Conservation (phyloP, 2,113 vertebrate species). For the Hemiscyllium ocellatum region DNA sequence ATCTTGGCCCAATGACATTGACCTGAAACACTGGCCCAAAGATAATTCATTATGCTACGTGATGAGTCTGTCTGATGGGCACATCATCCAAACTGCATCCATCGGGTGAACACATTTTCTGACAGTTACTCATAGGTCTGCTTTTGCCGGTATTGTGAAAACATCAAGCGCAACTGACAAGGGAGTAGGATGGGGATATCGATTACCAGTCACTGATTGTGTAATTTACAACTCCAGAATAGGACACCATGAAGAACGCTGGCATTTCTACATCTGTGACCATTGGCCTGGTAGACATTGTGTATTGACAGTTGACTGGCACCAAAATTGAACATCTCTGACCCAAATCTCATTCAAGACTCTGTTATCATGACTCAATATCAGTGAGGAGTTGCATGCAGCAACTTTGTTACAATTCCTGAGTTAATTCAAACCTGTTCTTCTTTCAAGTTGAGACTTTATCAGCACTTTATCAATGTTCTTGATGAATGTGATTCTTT, state of each 20-base stretch:
- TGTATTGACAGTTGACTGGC: neutral
- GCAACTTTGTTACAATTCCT: neutral
- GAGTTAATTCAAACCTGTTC: neutral
- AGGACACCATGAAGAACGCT: neutral
- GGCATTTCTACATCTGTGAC: neutral
- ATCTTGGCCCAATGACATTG: neutral
- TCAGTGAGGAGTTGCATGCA: neutral
- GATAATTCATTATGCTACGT: neutral
- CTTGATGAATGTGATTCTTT: neutral
- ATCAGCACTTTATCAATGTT: neutral
- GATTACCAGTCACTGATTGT: neutral
- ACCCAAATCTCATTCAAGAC: neutral
- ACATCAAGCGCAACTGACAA: neutral
- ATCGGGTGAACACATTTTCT: neutral
- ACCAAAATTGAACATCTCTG: neutral
- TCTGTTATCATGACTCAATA: neutral
- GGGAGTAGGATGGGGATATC: neutral
- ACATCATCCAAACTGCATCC: neutral
- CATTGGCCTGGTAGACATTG: neutral
- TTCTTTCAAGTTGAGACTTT: neutral
- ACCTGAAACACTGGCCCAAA: neutral
- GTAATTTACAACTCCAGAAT: neutral
- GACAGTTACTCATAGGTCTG: neutral
- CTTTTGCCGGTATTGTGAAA: neutral
- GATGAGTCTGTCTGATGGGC: neutral